Base-by-base conservation (phyloP, 2,797 vertebrate species). In the Girardinus metallicus region DNA sequence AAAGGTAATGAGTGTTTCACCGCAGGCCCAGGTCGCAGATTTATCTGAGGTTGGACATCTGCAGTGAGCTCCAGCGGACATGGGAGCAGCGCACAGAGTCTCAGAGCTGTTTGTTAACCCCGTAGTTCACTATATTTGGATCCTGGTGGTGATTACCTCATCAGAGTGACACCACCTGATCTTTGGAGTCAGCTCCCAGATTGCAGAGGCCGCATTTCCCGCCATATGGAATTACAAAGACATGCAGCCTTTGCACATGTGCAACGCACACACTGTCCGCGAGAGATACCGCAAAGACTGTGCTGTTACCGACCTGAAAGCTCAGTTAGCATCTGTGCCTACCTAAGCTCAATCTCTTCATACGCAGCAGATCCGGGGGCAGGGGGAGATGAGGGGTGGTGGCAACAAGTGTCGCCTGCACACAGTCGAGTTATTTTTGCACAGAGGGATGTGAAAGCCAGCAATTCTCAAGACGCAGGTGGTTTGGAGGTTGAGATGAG, bases 401-500 rank as follows among this genome's bases (percentile, higher is more conserved):
- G 49, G 74, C 75, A 88, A 74, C 16, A 49, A 53, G 81, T 83
- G 79, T 85, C 74, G 80, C 77, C 80, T 80, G 80, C 12, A 12
- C 76, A 77, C 80, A 83, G 88, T 79, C 60, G 78, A 80, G 71
- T 77, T 87, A 80, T 88, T 74, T 44, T 85, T 80, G 73, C 75
- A 64, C 71, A 71, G 77, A 83, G 80, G 26, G 86, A 84, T 39
- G 76, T n/a, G 79, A 88, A 76, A 87, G 79, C 83, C 87, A 86
- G 86, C 90, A 85, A 70, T 84, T 85, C 82, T 85, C 72, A 84
- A 82, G 76, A 77, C 89, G 84, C 91, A 93, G 91, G 88, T 92
- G 91, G 84, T 83, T 88, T 1, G 41, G 80, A 84, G 83, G 80
- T 86, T 81, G 84, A 89, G 91, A 91, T 87, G 88, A 92, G 93